A percentile compares a stretch with the other conserved stretches of the same genome.
Conservation (phyloP, 2,113 vertebrate species). For the Aldabrachelys gigantea region DNA sequence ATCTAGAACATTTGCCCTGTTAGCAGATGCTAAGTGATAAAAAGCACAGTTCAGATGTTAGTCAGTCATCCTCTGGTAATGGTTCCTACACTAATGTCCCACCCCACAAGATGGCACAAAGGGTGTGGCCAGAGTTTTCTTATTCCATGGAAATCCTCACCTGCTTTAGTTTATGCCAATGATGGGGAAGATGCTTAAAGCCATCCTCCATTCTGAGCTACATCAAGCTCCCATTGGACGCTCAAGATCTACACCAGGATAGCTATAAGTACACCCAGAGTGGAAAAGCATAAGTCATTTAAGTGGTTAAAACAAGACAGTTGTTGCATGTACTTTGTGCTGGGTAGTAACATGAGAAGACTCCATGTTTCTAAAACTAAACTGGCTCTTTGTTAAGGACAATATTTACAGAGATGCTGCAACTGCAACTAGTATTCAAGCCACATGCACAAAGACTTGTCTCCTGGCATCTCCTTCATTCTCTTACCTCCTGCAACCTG, state of each 20-base stretch:
- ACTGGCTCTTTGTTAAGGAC: neutral
- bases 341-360: neutral
- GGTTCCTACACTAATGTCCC: neutral
- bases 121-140: neutral
- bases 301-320: neutral
- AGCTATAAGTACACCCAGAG: neutral
- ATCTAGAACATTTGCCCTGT: neutral
- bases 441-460: neutral
- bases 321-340: neutral
- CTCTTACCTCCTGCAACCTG: neutral
- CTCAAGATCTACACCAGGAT: neutral
- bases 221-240: neutral
- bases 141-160: neutral
- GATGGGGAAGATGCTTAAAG: neutral
- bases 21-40: neutral
- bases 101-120: neutral
- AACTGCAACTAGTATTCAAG: neutral
- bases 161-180: neutral
- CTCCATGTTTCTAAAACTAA: neutral
- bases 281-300: neutral
- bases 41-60: neutral
- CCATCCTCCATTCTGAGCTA: neutral
- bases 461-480: neutral
- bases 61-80: neutral
- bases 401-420: neutral